Evolutionary conservation across 2,888 invertebrate species (phyloP).

Genomic region (Erebia ligea): DNA sequence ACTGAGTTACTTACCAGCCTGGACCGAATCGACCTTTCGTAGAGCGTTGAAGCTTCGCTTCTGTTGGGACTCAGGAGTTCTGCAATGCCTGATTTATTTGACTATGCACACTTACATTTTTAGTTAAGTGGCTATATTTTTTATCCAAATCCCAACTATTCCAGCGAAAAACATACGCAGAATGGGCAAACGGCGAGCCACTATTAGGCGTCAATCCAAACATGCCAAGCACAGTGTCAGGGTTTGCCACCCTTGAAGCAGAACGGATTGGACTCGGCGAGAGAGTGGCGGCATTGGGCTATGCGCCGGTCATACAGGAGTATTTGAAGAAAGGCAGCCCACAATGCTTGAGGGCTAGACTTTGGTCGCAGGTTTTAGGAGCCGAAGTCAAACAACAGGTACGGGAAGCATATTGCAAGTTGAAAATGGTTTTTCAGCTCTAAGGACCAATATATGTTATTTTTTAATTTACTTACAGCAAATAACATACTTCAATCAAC

Average conservation of each 20-base stretch:
- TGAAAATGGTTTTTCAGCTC: too few relatives aligned
- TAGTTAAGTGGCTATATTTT: too few relatives aligned
- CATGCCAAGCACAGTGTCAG: constrained; percentile 79
- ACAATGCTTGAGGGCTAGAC: constrained; percentile 88
- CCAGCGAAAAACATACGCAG: constrained; percentile 87
- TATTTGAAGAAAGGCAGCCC: constrained; percentile 94
- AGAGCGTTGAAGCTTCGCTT: too few relatives aligned
- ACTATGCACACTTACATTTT: too few relatives aligned
- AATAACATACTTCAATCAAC: constrained; percentile 88
- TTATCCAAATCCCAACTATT: constrained; percentile 34
- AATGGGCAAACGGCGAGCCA: constrained; percentile 90
- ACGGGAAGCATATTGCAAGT: constrained; percentile 29
- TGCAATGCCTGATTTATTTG: too few relatives aligned
- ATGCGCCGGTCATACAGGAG: constrained; percentile 95
- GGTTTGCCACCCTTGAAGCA: constrained; percentile 84
- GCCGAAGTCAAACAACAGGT: constrained; percentile 88
- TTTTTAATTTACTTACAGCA: constrained; percentile 76
- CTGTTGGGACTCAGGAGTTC: too few relatives aligned
- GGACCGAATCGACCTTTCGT: too few relatives aligned
- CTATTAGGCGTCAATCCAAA: constrained; percentile 88
- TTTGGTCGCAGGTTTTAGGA: constrained; percentile 95
- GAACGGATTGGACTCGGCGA: constrained; percentile 90
- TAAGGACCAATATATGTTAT: too few relatives aligned
- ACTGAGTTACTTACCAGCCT: too few relatives aligned
- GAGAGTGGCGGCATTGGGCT: constrained; percentile 89